phyloP scores from a whole-genome alignment of 2,888 invertebrate species.

The Synanthedon myopaeformis region DNA sequence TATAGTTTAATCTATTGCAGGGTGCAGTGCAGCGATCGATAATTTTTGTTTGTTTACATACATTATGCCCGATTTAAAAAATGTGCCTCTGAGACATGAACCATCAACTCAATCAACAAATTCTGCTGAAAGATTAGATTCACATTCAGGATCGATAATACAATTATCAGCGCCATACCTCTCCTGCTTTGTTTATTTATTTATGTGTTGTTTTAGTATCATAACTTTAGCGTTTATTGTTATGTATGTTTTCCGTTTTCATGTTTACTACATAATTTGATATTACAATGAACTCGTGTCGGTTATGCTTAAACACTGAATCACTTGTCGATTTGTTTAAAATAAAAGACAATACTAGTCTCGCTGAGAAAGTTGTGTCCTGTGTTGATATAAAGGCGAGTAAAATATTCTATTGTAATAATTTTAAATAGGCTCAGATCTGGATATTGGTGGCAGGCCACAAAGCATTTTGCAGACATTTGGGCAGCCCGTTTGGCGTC shows the following conservation, averaged over 20 bases:
- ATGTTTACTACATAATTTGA: background rate
- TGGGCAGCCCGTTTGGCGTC: too few relatives aligned
- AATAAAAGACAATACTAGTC: conserved; percentile 6
- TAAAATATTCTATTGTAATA: background rate
- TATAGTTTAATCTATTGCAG: too few relatives aligned
- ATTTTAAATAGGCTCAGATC: too few relatives aligned
- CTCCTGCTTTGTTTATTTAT: background rate
- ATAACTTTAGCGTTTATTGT: background rate
- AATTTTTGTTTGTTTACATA: too few relatives aligned
- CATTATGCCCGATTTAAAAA: too few relatives aligned
- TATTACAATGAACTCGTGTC: conserved; percentile 11
- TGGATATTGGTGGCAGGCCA: too few relatives aligned
- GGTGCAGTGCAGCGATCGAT: too few relatives aligned
- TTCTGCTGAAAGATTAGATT: too few relatives aligned
- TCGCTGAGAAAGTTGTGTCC: conserved; percentile 8
- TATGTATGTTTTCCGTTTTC: background rate
- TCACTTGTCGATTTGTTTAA: conserved; percentile 8
- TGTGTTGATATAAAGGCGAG: conserved; percentile 14
- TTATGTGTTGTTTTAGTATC: background rate
- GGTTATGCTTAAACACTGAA: conserved; percentile 14
- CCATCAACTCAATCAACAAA: too few relatives aligned
- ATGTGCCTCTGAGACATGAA: too few relatives aligned
- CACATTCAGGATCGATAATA: too few relatives aligned
- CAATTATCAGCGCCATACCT: background rate
- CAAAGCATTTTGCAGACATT: too few relatives aligned